Evolutionary conservation across 2,113 vertebrate species (phyloP).

Genomic region (Ptilonorhynchus violaceus): DNA sequence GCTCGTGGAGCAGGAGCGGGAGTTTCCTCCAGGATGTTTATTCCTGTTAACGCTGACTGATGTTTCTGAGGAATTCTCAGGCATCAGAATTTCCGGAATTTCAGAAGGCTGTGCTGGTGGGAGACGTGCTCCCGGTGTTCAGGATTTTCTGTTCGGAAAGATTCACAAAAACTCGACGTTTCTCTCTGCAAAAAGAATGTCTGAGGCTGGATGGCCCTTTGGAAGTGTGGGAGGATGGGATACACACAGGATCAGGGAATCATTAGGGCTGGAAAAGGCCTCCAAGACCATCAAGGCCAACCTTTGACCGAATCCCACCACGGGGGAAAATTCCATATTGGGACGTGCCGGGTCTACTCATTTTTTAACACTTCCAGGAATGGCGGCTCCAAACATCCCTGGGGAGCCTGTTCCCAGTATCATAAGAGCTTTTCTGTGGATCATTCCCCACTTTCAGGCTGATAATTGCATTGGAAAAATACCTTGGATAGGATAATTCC

Average conservation of each 20-base stretch:
- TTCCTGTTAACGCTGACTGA: neutral
- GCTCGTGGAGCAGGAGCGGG: neutral
- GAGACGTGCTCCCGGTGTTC: accelerated
- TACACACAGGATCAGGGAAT: neutral
- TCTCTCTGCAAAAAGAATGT: neutral
- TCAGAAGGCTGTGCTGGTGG: neutral
- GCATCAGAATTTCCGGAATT: neutral
- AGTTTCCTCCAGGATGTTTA: neutral
- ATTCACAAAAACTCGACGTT: neutral
- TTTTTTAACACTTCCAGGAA: neutral
- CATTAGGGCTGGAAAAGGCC: accelerated
- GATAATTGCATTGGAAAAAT: neutral
- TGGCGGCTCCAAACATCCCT: neutral
- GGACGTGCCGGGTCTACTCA: accelerated
- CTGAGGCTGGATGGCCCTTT: accelerated
- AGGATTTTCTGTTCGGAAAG: neutral
- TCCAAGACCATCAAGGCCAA: neutral
- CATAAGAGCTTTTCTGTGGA: accelerated
- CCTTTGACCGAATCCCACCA: neutral
- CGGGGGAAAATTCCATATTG: accelerated
- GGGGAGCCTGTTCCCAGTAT: neutral
- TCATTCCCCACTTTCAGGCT: neutral
- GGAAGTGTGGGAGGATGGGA: neutral
- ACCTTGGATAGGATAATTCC: neutral
- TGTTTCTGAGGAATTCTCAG: neutral